Percentiles rank a stretch among this genome's conserved stretches.
These are phyloP conservation scores for Phataginus tricuspis DNA, from an alignment of 2,797 vertebrate genomes.

Conservation along the genomic window DNA sequence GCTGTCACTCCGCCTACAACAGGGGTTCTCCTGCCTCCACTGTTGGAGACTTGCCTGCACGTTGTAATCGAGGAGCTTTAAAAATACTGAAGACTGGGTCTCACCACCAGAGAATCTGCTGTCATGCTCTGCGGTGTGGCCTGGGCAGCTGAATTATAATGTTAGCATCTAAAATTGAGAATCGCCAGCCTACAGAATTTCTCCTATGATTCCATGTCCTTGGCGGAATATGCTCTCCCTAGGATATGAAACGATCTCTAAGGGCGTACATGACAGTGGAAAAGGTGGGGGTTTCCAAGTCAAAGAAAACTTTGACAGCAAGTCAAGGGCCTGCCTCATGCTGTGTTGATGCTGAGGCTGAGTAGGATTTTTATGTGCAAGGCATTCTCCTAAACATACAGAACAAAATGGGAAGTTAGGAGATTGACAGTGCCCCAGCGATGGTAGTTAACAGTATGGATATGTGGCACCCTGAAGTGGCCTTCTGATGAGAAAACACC, in stretches of 20 bases:
- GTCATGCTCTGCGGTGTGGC: neutral
- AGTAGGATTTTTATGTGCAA: neutral
- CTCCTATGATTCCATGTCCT: neutral
- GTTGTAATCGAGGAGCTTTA: neutral
- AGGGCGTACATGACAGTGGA: neutral
- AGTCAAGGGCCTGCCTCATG: neutral
- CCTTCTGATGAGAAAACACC: neutral
- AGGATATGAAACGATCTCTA: neutral
- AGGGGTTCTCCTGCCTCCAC: neutral
- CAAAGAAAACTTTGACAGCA: neutral
- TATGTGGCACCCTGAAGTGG: neutral
- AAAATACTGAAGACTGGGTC: neutral
- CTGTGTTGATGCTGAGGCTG: neutral
- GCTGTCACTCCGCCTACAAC: neutral
- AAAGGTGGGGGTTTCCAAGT: neutral
- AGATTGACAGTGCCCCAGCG: neutral
- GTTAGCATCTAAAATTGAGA: neutral
- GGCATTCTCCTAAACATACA: neutral
- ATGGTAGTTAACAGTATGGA: neutral
- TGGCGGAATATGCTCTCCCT: neutral
- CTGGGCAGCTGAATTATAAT: neutral
- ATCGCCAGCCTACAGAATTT: neutral
- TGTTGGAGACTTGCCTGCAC: neutral
- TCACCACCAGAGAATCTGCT: neutral
- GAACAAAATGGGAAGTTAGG: neutral